Percentiles rank a stretch among this genome's conserved stretches.
These are phyloP conservation scores for Prunella himalayana DNA, from an alignment of 2,113 vertebrate species.

Conservation along the genomic window DNA sequence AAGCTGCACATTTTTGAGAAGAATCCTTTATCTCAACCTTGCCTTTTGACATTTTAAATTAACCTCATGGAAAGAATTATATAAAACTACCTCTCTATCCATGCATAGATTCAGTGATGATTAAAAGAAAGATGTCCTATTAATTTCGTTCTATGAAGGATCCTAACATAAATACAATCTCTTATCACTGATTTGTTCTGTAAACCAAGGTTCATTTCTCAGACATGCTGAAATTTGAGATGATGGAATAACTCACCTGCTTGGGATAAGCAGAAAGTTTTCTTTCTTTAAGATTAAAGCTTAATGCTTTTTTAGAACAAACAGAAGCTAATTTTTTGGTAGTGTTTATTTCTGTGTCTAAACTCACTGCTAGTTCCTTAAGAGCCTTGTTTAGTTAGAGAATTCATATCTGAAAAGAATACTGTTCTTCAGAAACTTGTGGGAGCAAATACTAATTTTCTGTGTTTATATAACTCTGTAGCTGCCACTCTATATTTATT, in stretches of 20 bases:
- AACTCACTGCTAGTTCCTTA: not conserved
- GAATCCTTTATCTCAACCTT: not conserved
- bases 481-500: not conserved
- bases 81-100: not conserved
- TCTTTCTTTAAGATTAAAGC: not conserved
- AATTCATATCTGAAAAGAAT: not conserved
- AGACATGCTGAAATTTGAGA: not conserved
- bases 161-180: not conserved
- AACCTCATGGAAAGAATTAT: not conserved
- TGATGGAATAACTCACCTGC: not conserved
- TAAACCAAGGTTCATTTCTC: not conserved
- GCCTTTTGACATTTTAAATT: constrained; percentile 24
- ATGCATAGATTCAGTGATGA: not conserved
- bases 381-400: not conserved
- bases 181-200: not conserved
- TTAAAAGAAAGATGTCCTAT: not conserved
- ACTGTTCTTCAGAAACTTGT: not conserved
- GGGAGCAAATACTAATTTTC: not conserved
- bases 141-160: constrained; percentile 13
- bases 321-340: not conserved
- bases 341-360: not conserved
- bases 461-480: not conserved
- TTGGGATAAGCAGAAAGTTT: not conserved
- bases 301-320: not conserved
- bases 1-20: not conserved